A percentile compares a stretch with the other conserved stretches of the same genome.
phyloP scores from a whole-genome alignment of 2,888 invertebrate genomes.

The Serrognathus titanus region DNA sequence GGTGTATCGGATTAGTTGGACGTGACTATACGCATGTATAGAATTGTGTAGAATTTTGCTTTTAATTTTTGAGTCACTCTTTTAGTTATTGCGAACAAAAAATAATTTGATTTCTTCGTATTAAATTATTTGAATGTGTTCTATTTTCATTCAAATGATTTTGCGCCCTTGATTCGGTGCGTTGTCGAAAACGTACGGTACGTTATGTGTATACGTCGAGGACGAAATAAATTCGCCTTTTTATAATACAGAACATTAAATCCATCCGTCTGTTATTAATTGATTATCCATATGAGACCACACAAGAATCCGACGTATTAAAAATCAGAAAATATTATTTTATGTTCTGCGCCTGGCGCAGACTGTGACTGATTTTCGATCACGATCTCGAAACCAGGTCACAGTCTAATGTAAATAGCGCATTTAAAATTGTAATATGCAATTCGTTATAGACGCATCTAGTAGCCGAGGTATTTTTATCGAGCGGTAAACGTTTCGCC shows the following conservation, averaged over 20 bases:
- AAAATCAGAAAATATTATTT: constrained; percentile 24
- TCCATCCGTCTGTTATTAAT: constrained; percentile 32
- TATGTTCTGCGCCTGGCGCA: constrained; percentile 4
- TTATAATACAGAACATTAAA: constrained; percentile 24
- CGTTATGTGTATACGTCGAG: neutral
- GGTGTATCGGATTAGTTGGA: no score
- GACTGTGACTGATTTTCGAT: constrained; percentile 18
- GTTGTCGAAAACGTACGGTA: no score
- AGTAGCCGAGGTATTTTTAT: constrained; percentile 1
- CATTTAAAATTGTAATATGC: constrained; percentile 41
- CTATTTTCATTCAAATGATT: no score
- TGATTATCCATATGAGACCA: constrained; percentile 30
- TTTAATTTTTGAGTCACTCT: no score
- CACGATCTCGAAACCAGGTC: constrained; percentile 2
- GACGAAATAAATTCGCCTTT: constrained; percentile 8
- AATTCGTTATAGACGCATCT: constrained; percentile 40
- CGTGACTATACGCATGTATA: no score
- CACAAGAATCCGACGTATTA: constrained; percentile 27
- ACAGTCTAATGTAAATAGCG: constrained; percentile 30
- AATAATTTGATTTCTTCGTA: no score
- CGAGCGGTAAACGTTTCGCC: constrained; percentile 10
- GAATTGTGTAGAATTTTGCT: no score
- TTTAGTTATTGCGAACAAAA: no score
- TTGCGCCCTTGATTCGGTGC: no score
- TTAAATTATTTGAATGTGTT: no score